Evolutionary conservation across 2,797 vertebrate species (phyloP).

Genomic region (Dendrocincla fuliginosa): DNA sequence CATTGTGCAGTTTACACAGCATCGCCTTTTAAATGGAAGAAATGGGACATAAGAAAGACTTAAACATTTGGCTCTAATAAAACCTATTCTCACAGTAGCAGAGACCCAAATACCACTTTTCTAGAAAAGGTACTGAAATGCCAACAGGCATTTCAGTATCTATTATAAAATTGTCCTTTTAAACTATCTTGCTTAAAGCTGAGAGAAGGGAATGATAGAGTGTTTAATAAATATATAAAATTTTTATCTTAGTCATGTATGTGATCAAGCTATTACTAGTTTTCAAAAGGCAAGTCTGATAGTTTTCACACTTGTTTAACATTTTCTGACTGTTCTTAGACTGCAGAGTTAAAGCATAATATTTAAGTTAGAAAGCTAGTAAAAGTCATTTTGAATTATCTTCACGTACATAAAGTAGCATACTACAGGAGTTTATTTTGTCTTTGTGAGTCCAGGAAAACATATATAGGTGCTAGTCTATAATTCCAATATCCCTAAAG

Average conservation of each 20-base stretch:
- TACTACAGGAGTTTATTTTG: constrained; percentile 6
- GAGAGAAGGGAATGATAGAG: background rate
- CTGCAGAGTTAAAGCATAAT: background rate
- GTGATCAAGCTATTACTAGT: background rate
- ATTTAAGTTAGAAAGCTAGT: constrained; percentile 14
- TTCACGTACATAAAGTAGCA: background rate
- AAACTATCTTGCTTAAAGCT: background rate
- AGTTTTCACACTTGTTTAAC: constrained; percentile 10
- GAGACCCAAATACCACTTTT: background rate
- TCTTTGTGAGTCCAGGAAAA: background rate
- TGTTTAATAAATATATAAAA: background rate
- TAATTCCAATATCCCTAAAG: background rate
- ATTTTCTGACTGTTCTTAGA: background rate
- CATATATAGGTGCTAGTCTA: background rate
- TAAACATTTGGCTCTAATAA: constrained; percentile 24
- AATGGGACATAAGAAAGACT: constrained; percentile 52
- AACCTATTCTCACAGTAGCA: background rate
- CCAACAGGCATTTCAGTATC: background rate
- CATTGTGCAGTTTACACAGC: constrained; percentile 50
- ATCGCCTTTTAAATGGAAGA: constrained; percentile 54
- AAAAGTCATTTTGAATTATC: constrained; percentile 25
- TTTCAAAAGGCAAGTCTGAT: background rate
- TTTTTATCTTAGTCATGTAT: background rate
- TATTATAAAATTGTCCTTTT: background rate
- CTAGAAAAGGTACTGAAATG: background rate